These are phyloP conservation scores for Melospiza georgiana DNA, from an alignment of 2,113 vertebrate genomes.

Conservation along the genomic window DNA sequence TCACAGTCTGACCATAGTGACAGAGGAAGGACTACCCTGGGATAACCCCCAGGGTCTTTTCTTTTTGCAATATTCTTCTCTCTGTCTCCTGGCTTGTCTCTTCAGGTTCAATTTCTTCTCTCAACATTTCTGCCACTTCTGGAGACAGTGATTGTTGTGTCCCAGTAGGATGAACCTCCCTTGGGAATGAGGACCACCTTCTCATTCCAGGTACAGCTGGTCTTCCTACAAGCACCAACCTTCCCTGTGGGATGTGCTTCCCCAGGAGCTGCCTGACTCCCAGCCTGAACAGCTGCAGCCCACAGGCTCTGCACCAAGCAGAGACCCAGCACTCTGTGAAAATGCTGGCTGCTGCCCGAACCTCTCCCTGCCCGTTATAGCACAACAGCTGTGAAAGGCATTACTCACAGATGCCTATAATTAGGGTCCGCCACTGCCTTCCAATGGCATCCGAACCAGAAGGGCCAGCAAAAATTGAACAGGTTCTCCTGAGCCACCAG, in stretches of 20 bases:
- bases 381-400: conserved; percentile 42
- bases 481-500: background rate
- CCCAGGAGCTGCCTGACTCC: background rate
- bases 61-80: background rate
- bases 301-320: fast-evolving
- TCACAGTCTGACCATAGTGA: background rate
- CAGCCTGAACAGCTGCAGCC: background rate
- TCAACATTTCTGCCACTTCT: background rate
- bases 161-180: background rate
- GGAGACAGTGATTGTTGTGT: background rate
- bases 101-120: background rate
- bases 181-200: background rate
- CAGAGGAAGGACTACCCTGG: background rate
- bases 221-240: background rate
- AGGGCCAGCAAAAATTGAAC: background rate
- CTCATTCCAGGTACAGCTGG: background rate
- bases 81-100: background rate
- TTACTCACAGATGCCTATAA: conserved; percentile 32
- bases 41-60: background rate
- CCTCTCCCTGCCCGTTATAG: background rate
- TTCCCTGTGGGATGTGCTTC: background rate
- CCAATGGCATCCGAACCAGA: background rate
- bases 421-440: background rate
- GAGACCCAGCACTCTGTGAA: fast-evolving
- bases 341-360: background rate